Conservation (phyloP, 35 echinoderm and acorn worm genomes). For the Ophioderma brevispina region DNA sequence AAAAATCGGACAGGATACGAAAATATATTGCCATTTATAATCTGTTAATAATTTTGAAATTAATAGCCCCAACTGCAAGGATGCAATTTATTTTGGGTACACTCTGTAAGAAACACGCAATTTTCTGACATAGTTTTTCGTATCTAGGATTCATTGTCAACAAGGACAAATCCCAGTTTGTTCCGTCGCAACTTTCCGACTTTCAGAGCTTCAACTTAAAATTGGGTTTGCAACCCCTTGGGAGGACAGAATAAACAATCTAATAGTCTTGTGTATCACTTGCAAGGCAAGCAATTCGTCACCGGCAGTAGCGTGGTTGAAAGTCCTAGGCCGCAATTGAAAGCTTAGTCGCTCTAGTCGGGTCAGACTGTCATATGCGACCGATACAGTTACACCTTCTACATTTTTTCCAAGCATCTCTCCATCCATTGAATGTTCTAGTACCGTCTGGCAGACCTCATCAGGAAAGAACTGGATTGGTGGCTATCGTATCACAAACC, state of each 20-base stretch:
- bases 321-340: conserved; percentile 34
- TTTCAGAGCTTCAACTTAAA: too few species aligned
- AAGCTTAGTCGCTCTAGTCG: conserved; percentile 29
- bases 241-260: too few species aligned
- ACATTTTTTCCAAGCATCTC: background rate
- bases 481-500: background rate
- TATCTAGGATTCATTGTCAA: conserved; percentile 51
- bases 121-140: too few species aligned
- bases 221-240: too few species aligned
- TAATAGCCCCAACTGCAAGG: too few species aligned
- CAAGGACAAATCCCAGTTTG: conserved; percentile 6
- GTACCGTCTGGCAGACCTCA: background rate
- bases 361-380: conserved; percentile 34
- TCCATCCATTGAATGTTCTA: background rate
- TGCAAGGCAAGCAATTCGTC: too few species aligned
- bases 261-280: too few species aligned
- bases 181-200: conserved; percentile 13
- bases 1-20: background rate
- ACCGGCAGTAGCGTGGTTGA: conserved; percentile 22
- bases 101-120: too few species aligned
- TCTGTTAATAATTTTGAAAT: too few species aligned
- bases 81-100: too few species aligned
- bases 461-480: background rate
- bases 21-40: too few species aligned
- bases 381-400: conserved; percentile 42